These are phyloP conservation scores for Zophobas atratus DNA, from an alignment of 1,140 invertebrate species.

Conservation along the genomic window DNA sequence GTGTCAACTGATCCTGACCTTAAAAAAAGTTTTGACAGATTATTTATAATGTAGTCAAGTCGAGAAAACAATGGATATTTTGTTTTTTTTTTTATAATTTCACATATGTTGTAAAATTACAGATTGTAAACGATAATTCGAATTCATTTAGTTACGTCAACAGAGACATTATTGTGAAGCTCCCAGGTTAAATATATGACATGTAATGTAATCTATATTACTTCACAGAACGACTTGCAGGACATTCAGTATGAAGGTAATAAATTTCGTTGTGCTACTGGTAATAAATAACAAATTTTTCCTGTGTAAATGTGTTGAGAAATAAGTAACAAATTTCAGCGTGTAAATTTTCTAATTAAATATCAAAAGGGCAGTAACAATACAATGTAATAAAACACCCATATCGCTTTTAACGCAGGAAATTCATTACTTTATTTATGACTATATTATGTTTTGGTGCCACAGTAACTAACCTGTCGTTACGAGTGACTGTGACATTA, in stretches of 20 bases:
- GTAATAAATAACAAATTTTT: neutral
- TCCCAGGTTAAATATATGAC: neutral
- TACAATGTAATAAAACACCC: slow-evolving; percentile 3
- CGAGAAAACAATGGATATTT: too few species aligned
- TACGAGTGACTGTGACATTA: neutral
- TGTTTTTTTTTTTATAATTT: too few species aligned
- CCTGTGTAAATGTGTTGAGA: neutral
- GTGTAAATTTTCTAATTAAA: neutral
- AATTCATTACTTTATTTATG: slow-evolving; percentile 2
- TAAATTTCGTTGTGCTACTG: neutral
- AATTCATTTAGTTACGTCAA: too few species aligned
- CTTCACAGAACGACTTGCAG: neutral
- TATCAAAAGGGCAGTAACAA: neutral
- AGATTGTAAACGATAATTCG: too few species aligned
- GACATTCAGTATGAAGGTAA: neutral
- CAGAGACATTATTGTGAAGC: neutral
- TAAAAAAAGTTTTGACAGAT: too few species aligned
- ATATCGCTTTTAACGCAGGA: neutral
- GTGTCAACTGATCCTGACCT: too few species aligned
- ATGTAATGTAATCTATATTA: neutral
- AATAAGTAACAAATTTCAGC: neutral
- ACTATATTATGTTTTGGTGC: slow-evolving; percentile 10
- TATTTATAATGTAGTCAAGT: too few species aligned
- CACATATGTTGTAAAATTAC: too few species aligned
- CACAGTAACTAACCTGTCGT: slow-evolving; percentile 11